Evolutionary conservation across 2,888 invertebrate genomes (phyloP).

Genomic region (Zaprionus bogoriensis): DNA sequence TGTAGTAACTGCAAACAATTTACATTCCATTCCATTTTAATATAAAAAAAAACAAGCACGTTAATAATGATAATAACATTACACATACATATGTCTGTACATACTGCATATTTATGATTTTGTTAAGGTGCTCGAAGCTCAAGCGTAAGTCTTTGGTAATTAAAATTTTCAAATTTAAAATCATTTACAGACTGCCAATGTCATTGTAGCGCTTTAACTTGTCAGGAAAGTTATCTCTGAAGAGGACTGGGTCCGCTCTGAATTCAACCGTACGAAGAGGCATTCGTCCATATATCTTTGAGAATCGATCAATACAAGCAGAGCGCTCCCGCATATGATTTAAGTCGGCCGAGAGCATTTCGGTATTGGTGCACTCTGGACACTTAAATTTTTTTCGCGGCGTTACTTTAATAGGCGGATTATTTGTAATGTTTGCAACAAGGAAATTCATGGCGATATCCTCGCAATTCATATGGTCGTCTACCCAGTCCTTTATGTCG

Average conservation of each 20-base stretch:
- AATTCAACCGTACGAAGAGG: conserved; percentile 95
- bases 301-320: conserved; percentile 92
- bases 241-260: conserved; percentile 96
- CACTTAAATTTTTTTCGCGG: conserved; percentile 98
- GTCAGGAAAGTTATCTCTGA: conserved; percentile 92
- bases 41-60: no score
- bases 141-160: conserved; percentile 50
- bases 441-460: conserved; percentile 99
- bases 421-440: conserved; percentile 95
- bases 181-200: conserved; percentile 92
- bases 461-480: conserved; percentile 98
- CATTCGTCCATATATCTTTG: conserved; percentile 92
- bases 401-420: conserved; percentile 96
- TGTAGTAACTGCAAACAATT: no score
- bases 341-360: conserved; percentile 96
- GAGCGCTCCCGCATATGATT: conserved; percentile 97
- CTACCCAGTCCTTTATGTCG: conserved; percentile 94
- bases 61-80: no score
- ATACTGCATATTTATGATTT: no score
- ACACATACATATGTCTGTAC: no score
- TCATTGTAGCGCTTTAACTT: conserved; percentile 94
- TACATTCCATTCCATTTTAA: no score
- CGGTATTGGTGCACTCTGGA: conserved; percentile 95
- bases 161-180: conserved; percentile 6
- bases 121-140: not conserved